Evolutionary conservation across 2,113 vertebrate species (phyloP), one percentile per base, ranked within the genome.

Genomic region (Entomyzon cyanotis): DNA sequence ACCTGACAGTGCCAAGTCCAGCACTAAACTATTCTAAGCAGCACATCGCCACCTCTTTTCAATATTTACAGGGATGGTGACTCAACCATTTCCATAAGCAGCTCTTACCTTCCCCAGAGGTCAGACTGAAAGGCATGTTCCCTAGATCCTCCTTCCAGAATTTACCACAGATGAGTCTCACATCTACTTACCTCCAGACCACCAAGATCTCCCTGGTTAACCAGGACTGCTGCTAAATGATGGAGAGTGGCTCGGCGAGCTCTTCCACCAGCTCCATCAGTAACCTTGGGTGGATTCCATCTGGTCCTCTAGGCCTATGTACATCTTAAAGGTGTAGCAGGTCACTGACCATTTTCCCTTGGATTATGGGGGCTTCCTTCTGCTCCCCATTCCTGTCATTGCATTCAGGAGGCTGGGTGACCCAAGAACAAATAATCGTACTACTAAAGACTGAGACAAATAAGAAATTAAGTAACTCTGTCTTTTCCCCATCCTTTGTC

Each of bases 191-290:
- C 11, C 2, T 56, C 3, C 13, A 62, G 9, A 21, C 3, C 10
- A 16, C 12, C 10, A 33, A 10, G 9, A 56, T 5, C 18, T 73
- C 15, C 13, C 7, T 10, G 6, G 20, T 71, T 55, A 62, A 13
- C 9, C 28, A 62, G 15, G 30, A 25, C 11, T 73, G 8, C 11
- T 42, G 25, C 8, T 9, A 63, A 18, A 46, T 24, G 7, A 20
- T 24, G 5, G 15, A 46, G 52, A 62, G 33, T 19, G 22, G 8
- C 10, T 62, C 0, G 0, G 11, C 52, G 60, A 68, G 25, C 5
- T 37, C 10, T 63, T 63, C 47, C 1, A 2, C 19, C 37, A 74
- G 5, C n/a, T 87, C 15, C 23, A 21, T 63, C 49, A 69, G 10
- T 35, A 68, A 12, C 16, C 11, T 63, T 33, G 14, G 12, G 67